Evolutionary conservation across 2,113 vertebrate species (phyloP), one percentile per base, ranked within the genome.

Genomic region (Neofelis nebulosa): DNA sequence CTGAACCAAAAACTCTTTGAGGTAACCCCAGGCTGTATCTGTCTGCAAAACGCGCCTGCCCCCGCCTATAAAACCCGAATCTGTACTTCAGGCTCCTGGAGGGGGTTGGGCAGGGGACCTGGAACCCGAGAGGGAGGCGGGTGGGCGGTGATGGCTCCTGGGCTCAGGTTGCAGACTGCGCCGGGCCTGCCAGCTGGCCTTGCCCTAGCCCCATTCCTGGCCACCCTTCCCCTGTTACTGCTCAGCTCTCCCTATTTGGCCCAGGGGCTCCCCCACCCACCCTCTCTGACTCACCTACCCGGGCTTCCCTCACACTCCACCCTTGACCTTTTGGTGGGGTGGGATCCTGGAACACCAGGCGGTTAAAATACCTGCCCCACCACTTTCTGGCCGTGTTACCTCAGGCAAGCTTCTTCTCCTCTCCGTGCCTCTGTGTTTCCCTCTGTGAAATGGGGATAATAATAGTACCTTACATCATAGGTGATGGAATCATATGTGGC

Each of bases 151-250:
- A 31, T 2, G 48, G 65, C 33, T 89, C n/a, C 74, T 19, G 27
- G 63, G 93, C 87, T 98, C 95, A 14, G 2, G n/a, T 98, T 97
- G 90, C 90, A 92, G 73, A 38, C 91, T 81, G 2, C 0, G 50
- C 93, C 69, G 27, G 68, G 94, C 90, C 90, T 94, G 96, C 97
- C 87, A 90, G 97, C 96, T 95, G 97, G 95, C 90, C 87, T 27
- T 63, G 31, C 38, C 95, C 14, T 36, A 29, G 36, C 45, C 38
- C 76, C 25, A 27, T 65, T 89, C 68, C 45, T 7, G 36, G 81
- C 31, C 57, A 36, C 73, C 76, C 61, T 31, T 45, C 48, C 25
- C 68, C 76, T 80, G 61, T 57, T n/a, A 21, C 69, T 36, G 73
- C 85, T 96, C 45, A 69, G 25, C 18, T 33, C 13, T 82, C 92